phyloP scores from a whole-genome alignment of 2,797 vertebrate species.

The Halcyon smyrnensis region DNA sequence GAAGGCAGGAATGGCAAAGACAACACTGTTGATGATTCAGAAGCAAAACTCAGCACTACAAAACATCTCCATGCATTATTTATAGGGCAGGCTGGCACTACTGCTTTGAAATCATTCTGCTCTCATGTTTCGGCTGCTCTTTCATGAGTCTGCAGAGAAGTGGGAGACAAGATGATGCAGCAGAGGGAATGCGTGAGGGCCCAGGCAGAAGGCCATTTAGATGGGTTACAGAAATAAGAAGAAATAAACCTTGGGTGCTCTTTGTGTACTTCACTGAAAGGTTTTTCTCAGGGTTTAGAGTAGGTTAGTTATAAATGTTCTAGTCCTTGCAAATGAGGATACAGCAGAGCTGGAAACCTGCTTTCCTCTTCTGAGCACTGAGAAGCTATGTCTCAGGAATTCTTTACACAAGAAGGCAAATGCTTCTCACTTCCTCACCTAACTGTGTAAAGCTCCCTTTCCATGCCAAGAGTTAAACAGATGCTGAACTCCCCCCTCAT shows the following conservation, averaged over 20 bases:
- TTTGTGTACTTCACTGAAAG: neutral
- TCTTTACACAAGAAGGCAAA: neutral
- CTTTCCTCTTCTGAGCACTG: neutral
- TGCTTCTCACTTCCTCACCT: neutral
- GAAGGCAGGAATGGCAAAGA: slow-evolving; percentile 24
- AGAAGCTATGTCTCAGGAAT: neutral
- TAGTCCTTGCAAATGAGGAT: neutral
- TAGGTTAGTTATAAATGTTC: neutral
- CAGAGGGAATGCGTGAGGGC: neutral
- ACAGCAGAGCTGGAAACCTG: neutral
- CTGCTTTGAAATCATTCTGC: neutral
- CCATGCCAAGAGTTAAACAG: neutral
- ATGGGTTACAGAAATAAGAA: neutral
- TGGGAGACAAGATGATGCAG: slow-evolving; percentile 24
- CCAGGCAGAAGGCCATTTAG: neutral
- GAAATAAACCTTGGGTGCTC: neutral
- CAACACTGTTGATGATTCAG: slow-evolving; percentile 4
- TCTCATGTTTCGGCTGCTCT: slow-evolving; percentile 24
- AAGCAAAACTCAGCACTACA: slow-evolving; percentile 1
- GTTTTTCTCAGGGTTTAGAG: neutral
- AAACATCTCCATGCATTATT: slow-evolving; percentile 46
- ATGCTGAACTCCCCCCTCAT: neutral
- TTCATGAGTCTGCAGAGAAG: slow-evolving; percentile 9
- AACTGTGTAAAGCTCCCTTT: neutral
- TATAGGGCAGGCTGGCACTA: slow-evolving; percentile 31